Evolutionary conservation across 2,797 vertebrate genomes (phyloP).

Genomic region (Mormyrops attenuatus): DNA sequence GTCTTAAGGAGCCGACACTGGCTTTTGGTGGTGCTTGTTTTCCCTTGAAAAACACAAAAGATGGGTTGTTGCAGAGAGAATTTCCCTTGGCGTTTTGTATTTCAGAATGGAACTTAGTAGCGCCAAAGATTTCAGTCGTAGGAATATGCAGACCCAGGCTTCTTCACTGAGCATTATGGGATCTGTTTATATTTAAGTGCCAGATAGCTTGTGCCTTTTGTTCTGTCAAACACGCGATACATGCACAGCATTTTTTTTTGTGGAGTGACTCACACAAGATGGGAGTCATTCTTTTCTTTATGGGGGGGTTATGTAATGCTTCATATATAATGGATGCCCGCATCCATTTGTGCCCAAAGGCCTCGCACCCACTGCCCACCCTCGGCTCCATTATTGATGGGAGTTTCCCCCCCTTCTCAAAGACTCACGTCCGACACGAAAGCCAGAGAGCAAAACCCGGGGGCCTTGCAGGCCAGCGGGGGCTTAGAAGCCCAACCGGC

Average conservation of each 20-base stretch:
- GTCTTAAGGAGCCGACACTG: not conserved
- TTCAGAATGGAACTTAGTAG: not conserved
- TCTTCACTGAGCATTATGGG: not conserved
- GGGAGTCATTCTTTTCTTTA: not conserved
- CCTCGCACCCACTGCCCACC: not conserved
- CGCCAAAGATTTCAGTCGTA: not conserved
- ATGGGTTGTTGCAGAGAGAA: not conserved
- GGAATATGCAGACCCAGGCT: not conserved
- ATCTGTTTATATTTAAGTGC: constrained; percentile 28
- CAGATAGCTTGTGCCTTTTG: constrained; percentile 5
- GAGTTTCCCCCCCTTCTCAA: not conserved
- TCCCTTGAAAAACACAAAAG: not conserved
- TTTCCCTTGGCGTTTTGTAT: not conserved
- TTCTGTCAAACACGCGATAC: constrained; percentile 15
- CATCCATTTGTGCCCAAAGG: constrained; percentile 24
- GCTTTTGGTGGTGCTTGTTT: not conserved
- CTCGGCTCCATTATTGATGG: constrained; percentile 28
- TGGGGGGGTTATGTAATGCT: constrained; percentile 18
- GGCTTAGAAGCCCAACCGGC: not conserved
- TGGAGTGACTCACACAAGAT: not conserved
- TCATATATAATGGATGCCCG: constrained; percentile 33
- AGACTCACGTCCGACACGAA: not conserved
- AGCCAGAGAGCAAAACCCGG: not conserved
- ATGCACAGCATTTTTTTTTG: not conserved
- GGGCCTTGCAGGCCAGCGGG: not conserved